phyloP scores from a whole-genome alignment of 2,888 invertebrate species.

The Galerucella pusilla region DNA sequence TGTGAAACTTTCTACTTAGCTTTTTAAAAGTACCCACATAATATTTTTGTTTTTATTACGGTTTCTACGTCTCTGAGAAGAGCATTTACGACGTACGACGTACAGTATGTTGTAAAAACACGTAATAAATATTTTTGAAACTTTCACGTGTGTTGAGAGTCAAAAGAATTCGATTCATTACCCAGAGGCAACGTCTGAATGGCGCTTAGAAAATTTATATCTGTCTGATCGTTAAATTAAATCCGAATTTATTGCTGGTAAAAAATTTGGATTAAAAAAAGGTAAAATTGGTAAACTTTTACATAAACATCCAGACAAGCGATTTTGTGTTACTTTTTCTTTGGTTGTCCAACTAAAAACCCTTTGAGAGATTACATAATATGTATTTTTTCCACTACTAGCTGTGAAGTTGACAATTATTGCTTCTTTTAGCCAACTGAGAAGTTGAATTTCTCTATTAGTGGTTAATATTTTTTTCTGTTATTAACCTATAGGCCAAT shows the following conservation, averaged over 20 bases:
- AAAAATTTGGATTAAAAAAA: background rate
- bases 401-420: too few species aligned
- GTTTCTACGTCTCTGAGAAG: constrained; percentile 1
- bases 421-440: too few species aligned
- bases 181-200: background rate
- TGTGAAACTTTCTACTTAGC: background rate
- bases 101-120: background rate
- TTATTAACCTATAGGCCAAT: too few species aligned
- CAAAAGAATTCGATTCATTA: background rate
- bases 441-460: too few species aligned
- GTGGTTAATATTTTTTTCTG: too few species aligned
- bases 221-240: background rate
- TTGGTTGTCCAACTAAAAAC: too few species aligned
- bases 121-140: constrained; percentile 3
- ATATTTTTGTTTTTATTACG: background rate
- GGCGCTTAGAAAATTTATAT: constrained; percentile 6
- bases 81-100: background rate
- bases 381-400: too few species aligned
- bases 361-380: too few species aligned
- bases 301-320: too few species aligned
- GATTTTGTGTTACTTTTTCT: too few species aligned
- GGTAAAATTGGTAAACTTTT: too few species aligned
- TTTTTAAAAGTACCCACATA: background rate
- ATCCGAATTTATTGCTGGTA: background rate
- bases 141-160: background rate